phyloP scores from a whole-genome alignment of 2,888 invertebrate species.

The Synergus japonicus region DNA sequence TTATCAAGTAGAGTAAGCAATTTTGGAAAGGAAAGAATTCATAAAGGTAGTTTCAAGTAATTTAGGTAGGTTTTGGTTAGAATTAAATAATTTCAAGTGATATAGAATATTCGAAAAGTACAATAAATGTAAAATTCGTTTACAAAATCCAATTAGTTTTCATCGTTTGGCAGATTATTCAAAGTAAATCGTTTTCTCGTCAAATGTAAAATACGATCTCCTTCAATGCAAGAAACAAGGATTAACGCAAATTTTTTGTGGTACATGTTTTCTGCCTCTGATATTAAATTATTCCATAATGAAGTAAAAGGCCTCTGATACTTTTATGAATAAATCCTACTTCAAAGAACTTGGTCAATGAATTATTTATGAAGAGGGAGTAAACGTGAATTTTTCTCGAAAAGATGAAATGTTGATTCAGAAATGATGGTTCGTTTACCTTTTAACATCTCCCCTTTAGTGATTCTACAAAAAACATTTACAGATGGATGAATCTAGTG shows the following conservation, averaged over 20 bases:
- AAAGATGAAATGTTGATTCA: not conserved
- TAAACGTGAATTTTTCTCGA: not conserved
- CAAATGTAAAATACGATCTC: conserved; percentile 11
- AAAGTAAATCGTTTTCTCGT: not conserved
- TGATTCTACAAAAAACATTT: not conserved
- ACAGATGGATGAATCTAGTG: not conserved
- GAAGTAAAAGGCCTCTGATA: conserved; percentile 4
- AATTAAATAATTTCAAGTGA: no score
- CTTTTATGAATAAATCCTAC: conserved; percentile 27
- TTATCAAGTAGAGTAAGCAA: no score
- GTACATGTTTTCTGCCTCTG: not conserved
- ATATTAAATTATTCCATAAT: conserved; percentile 32
- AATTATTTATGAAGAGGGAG: not conserved
- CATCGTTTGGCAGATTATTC: not conserved
- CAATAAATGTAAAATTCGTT: not conserved
- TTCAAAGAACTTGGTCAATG: conserved; percentile 18
- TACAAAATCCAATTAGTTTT: conserved; percentile 3
- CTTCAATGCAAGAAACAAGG: not conserved
- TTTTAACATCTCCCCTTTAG: not conserved
- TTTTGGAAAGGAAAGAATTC: no score
- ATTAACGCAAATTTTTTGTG: not conserved
- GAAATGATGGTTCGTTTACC: not conserved
- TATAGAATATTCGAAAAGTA: not conserved
- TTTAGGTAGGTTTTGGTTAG: no score
- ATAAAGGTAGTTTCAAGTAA: no score